Evolutionary conservation across 2,888 invertebrate genomes (phyloP).

Genomic region (Eudemis profundana): DNA sequence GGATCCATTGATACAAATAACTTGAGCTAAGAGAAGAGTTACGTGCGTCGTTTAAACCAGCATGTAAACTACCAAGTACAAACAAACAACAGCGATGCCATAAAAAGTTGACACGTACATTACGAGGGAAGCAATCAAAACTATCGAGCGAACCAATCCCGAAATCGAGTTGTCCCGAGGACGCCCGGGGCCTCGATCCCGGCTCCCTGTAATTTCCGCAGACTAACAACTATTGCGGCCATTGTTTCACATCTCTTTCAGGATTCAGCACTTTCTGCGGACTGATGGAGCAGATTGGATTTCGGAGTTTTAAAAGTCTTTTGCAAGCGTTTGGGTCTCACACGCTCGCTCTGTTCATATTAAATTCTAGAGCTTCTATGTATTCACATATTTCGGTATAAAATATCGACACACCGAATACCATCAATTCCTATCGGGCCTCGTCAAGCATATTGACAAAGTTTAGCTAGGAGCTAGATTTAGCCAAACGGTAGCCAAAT

Average conservation of each 20-base stretch:
- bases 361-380: not conserved
- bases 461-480: too few relatives aligned
- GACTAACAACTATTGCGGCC: conserved; percentile 66
- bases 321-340: not conserved
- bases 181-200: conserved; percentile 59
- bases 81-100: conserved; percentile 31
- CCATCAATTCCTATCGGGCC: too few relatives aligned
- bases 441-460: too few relatives aligned
- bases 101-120: conserved; percentile 51
- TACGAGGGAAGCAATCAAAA: conserved; percentile 74
- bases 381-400: too few relatives aligned
- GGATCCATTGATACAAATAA: too few relatives aligned
- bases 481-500: too few relatives aligned
- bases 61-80: conserved; percentile 21
- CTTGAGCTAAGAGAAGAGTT: not conserved
- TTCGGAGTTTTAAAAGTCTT: conserved; percentile 38
- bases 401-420: too few relatives aligned
- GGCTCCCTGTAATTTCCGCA: conserved; percentile 65
- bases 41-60: not conserved
- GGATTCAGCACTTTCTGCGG: conserved; percentile 56
- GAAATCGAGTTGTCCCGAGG: conserved; percentile 65
- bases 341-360: not conserved
- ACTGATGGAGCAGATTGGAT: conserved; percentile 52
- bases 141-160: conserved; percentile 69
- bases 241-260: conserved; percentile 63